Evolutionary conservation across 2,113 vertebrate species (phyloP), one percentile per base, ranked within the genome.

Genomic region (Carassius auratus): DNA sequence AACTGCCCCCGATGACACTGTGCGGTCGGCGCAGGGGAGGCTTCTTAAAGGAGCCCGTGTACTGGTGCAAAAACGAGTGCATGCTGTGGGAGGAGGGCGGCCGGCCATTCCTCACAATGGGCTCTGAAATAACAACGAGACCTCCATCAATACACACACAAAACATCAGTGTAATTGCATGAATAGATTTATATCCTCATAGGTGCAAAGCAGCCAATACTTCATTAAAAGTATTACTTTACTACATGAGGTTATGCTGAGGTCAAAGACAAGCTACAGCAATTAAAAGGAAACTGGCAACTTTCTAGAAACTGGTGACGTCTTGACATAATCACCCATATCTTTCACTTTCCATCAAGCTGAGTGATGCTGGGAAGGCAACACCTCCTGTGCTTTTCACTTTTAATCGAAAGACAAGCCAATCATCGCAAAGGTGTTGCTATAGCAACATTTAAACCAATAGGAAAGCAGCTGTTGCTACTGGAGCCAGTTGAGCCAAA

Each of bases 31-130:
- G 94, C 62, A 97, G 89, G 1, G 96, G 96, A 64, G 96, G 96
- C 90, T 97, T 97, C 95, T 97, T 97, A 93, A 97, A 97, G 88
- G 96, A 96, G 86, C 96, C 96, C 1, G 96, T 96, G 93, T 97
- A 97, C 66, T 97, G 96, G 88, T 97, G 96, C 83, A 97, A 96
- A 91, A 97, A 97, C 52, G 96, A 97, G 91, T 97, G 96, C 96
- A 97, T 95, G 81, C 96, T 97, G 93, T 97, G 96, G 86, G 96
- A 97, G 1, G 97, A 94, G 84, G 96, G 96, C 84, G 96, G 96
- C 88, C 96, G 96, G 92, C 96, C 97, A 94, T 96, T 96, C 95
- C 95, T 96, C 93, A 97, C 96, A 87, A 97, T 96, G 14, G 95
- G 95, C 90, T 94, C 94, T 97, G 94, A 87, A 92, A 85, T 89